These are phyloP conservation scores for Aptenodytes forsteri DNA, from an alignment of 2,113 vertebrate species.

Conservation along the genomic window DNA sequence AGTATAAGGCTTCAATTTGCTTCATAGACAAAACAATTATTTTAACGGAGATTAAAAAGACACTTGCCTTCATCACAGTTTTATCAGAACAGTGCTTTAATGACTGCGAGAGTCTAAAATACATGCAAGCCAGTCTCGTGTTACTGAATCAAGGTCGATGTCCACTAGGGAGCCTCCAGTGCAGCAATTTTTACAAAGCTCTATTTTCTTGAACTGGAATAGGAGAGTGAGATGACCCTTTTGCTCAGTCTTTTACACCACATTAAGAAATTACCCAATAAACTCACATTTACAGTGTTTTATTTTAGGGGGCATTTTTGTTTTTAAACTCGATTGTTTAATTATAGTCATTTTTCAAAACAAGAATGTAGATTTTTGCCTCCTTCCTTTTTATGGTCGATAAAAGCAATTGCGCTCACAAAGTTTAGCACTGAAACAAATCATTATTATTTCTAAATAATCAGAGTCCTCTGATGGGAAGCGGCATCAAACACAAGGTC, in stretches of 20 bases:
- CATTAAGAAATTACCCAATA: neutral
- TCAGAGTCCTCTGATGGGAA: neutral
- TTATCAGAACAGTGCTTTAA: neutral
- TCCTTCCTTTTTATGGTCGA: neutral
- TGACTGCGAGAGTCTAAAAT: neutral
- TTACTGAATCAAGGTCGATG: neutral
- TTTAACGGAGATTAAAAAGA: neutral
- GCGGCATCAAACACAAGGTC: neutral
- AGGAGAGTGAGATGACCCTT: neutral
- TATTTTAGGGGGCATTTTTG: neutral
- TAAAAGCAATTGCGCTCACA: neutral
- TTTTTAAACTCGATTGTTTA: neutral
- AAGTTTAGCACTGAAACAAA: neutral
- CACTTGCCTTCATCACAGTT: neutral
- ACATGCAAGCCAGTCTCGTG: neutral
- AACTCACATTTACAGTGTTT: neutral
- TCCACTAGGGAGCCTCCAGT: neutral
- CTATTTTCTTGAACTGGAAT: neutral
- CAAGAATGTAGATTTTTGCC: neutral
- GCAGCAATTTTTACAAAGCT: neutral
- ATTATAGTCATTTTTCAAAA: neutral
- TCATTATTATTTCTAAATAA: neutral
- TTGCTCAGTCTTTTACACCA: neutral
- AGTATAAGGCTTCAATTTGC: neutral
- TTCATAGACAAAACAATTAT: neutral